Conservation (phyloP, 2,797 vertebrate genomes). For the Oryzias dopingdopingensis region DNA sequence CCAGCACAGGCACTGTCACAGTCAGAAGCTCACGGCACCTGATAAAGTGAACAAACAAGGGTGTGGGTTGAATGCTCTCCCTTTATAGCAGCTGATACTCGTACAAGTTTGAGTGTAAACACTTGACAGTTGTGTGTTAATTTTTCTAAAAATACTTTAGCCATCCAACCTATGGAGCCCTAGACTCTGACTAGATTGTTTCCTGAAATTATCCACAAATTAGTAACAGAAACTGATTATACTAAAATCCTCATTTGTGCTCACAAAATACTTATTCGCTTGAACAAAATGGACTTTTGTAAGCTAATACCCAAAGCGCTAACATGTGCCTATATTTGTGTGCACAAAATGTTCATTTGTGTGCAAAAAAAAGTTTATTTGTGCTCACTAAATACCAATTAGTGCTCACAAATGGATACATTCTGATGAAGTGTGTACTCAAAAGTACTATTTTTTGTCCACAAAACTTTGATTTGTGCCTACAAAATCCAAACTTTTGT, state of each 20-base stretch:
- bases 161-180: conserved; percentile 6
- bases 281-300: not conserved
- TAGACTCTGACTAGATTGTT: not conserved
- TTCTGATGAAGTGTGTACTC: too few relatives aligned
- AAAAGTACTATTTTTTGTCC: too few relatives aligned
- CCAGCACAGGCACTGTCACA: conserved; percentile 22
- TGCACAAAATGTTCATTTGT: not conserved
- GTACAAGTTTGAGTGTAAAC: conserved; percentile 6
- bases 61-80: conserved; percentile 14
- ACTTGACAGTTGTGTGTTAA: not conserved
- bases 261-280: too few relatives aligned
- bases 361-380: not conserved
- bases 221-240: conserved; percentile 3
- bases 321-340: too few relatives aligned
- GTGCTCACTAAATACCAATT: too few relatives aligned
- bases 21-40: conserved; percentile 18
- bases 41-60: conserved; percentile 42
- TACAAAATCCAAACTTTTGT: too few relatives aligned
- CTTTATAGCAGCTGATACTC: not conserved
- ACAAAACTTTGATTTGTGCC: too few relatives aligned
- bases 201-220: conserved; percentile 2
- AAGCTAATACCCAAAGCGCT: too few relatives aligned
- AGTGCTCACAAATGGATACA: too few relatives aligned
- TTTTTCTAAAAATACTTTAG: not conserved
- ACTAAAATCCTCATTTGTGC: too few relatives aligned